phyloP scores from a whole-genome alignment of 2,797 vertebrate genomes.

The Hirundo rustica region DNA sequence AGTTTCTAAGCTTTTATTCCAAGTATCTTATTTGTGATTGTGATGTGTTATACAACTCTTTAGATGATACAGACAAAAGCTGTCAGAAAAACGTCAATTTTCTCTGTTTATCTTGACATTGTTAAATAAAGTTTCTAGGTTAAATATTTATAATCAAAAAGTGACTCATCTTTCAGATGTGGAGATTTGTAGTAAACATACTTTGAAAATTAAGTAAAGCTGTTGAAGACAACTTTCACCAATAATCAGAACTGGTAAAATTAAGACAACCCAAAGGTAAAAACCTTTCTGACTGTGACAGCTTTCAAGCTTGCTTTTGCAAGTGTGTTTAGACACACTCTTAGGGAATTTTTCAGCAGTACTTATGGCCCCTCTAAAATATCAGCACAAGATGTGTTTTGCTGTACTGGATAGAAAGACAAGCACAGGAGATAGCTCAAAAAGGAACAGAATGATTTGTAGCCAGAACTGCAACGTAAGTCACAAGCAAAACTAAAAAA shows the following conservation, averaged over 20 bases:
- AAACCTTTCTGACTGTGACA: not conserved
- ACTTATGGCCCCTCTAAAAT: not conserved
- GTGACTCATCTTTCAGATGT: not conserved
- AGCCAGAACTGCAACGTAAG: not conserved
- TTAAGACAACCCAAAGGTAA: not conserved
- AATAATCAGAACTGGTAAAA: not conserved
- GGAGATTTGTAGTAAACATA: not conserved
- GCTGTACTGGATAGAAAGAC: not conserved
- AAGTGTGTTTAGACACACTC: not conserved
- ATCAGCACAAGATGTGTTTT: not conserved
- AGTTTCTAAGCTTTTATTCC: not conserved
- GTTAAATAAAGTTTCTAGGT: not conserved
- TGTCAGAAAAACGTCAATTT: not conserved
- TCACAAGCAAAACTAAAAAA: not conserved
- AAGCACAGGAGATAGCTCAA: not conserved
- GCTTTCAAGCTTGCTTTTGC: not conserved
- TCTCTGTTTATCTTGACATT: not conserved
- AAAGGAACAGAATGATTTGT: not conserved
- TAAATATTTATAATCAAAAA: not conserved
- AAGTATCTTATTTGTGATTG: not conserved
- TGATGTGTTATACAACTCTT: not conserved
- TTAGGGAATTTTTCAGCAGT: not conserved
- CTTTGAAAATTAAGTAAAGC: not conserved
- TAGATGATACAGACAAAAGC: not conserved
- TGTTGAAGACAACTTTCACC: not conserved